Conservation (phyloP, 1,140 invertebrate genomes). For the Pemphigus obesinymphae region DNA sequence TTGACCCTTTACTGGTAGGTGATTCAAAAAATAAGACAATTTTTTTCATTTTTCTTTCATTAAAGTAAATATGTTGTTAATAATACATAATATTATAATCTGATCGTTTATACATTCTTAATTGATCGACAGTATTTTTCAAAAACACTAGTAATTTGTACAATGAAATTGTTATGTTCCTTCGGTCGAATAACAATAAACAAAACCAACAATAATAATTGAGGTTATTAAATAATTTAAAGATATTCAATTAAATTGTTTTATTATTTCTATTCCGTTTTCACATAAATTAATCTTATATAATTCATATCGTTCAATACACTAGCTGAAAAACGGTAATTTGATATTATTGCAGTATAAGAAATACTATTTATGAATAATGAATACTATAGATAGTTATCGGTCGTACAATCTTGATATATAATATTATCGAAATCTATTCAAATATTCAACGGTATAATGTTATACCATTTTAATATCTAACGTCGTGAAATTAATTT, state of each 20-base stretch:
- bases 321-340: too few species aligned
- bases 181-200: not conserved
- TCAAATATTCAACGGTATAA: too few species aligned
- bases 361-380: too few species aligned
- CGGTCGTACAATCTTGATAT: too few species aligned
- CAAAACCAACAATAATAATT: conserved; percentile 12
- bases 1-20: conserved; percentile 1
- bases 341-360: too few species aligned
- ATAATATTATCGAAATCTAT: too few species aligned
- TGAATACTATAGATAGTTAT: too few species aligned
- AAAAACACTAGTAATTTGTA: not conserved
- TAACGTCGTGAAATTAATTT: too few species aligned
- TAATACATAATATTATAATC: not conserved
- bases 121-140: not conserved
- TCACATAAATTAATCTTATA: not conserved
- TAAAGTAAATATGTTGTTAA: not conserved
- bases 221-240: not conserved
- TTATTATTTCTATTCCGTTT: not conserved
- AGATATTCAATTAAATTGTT: not conserved
- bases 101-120: too few species aligned
- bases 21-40: not conserved
- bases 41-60: not conserved
- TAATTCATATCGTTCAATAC: too few species aligned
- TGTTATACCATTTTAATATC: too few species aligned
- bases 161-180: conserved; percentile 14